A percentile compares a stretch with the other conserved stretches of the same genome.
Conservation (phyloP, 2,113 vertebrate species). For the Empidonax traillii region DNA sequence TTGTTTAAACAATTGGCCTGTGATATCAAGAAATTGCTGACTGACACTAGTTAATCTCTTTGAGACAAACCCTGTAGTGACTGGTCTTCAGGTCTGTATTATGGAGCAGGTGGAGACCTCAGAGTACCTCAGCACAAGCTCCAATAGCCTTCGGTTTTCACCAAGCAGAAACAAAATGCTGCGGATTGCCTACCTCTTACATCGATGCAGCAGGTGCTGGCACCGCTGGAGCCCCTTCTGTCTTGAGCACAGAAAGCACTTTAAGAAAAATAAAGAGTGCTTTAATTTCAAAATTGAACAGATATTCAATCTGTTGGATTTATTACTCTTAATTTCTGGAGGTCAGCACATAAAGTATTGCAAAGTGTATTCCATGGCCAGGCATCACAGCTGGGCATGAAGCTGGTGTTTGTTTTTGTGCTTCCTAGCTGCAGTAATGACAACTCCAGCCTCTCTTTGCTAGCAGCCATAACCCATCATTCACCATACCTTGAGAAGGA, state of each 20-base stretch:
- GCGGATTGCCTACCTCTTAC: not conserved
- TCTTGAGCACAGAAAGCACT: not conserved
- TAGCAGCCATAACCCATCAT: rapidly evolving
- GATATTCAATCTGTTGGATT: not conserved
- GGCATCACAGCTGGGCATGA: not conserved
- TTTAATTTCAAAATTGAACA: not conserved
- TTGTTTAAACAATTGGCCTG: not conserved
- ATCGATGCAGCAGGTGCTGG: not conserved
- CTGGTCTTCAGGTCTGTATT: not conserved
- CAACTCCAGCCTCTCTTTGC: not conserved
- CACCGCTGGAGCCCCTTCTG: rapidly evolving
- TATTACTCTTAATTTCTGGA: not conserved
- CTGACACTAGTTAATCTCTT: not conserved
- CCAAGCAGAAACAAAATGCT: not conserved
- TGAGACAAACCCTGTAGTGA: not conserved
- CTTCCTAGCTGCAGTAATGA: not conserved
- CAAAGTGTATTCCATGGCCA: not conserved
- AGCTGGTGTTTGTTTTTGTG: not conserved
- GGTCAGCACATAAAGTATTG: not conserved
- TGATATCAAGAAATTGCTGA: not conserved
- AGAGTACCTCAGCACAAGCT: rapidly evolving
- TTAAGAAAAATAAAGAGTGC: not conserved
- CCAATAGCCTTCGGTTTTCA: not conserved
- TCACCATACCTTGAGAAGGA: not conserved
- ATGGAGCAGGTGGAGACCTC: not conserved